Base-by-base conservation (phyloP, 2,888 invertebrate species). In the Megastigmus dorsalis region DNA sequence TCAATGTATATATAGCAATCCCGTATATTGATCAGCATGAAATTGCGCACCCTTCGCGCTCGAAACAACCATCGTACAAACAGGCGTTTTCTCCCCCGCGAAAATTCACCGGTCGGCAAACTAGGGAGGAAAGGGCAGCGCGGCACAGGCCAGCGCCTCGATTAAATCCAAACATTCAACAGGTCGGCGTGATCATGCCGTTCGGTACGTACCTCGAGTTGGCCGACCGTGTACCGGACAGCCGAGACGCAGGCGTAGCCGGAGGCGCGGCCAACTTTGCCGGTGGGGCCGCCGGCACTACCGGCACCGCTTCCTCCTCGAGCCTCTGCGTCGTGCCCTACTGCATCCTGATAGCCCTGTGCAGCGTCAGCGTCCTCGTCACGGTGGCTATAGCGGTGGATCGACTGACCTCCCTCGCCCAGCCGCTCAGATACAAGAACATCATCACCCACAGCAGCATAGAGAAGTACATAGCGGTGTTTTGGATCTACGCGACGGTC, bases 351-450 rank as follows among this genome's bases (percentile, higher is more conserved):
- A 90, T 91, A 74, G 89, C 90, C 10, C 88, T 91, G 75, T 91
- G 91, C 82, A 91, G 91, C 79, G 92, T 91, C 30, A 92, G 90
- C 72, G 89, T 92, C 50, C 84, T 92, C 63, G 90, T 91, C 55
- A 90, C 91, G 81, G 91, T 92, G 0, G 91, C 92, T 23, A 92
- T 92, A 63, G 92, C 92, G 0, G 90, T 91, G 33, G 92, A 92
- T 81, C 85, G 92, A 62, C 90, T 91, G 79, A 91, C 91, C 0
- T 91, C 92, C 2, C 88, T 92, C 23, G 91, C 91, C 2, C 90
- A 91, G 74, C 92, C 92, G 0, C 86, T 92, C 57, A 87, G 91
- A 62, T 92, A 92, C 85, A 91, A 91, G 81, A 91, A 91, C 83
- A 89, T 92, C 76, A 91, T 92, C 77, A 92, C 92, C 1, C 91